Evolutionary conservation across 2,113 vertebrate genomes (phyloP).

Genomic region (Platysternon megacephalum): DNA sequence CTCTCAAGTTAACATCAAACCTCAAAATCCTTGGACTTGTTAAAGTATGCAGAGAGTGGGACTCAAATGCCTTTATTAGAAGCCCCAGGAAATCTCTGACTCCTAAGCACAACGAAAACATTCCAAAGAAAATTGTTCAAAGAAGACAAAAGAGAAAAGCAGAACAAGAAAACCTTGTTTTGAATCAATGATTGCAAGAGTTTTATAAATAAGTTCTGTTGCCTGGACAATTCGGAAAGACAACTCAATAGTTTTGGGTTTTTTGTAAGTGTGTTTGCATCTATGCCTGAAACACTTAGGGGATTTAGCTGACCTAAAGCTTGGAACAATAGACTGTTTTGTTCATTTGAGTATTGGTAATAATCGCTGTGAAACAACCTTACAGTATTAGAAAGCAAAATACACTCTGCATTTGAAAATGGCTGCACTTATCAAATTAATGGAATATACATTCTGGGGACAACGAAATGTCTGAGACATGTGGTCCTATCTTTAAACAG

Average conservation of each 20-base stretch:
- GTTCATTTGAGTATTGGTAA: slow-evolving; percentile 38
- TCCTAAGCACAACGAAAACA: slow-evolving; percentile 75
- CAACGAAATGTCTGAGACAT: not conserved
- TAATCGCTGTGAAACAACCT: slow-evolving; percentile 7
- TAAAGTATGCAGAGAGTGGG: slow-evolving; percentile 71
- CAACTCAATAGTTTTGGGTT: slow-evolving; percentile 69
- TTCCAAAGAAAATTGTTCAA: slow-evolving; percentile 74
- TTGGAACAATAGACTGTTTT: slow-evolving; percentile 60
- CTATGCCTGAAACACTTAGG: slow-evolving; percentile 53
- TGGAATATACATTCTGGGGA: slow-evolving; percentile 28
- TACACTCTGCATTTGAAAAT: not conserved
- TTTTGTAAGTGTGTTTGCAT: slow-evolving; percentile 66
- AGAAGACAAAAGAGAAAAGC: slow-evolving; percentile 72
- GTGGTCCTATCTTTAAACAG: slow-evolving; percentile 30
- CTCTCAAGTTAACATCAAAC: slow-evolving; percentile 67
- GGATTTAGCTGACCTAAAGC: slow-evolving; percentile 63
- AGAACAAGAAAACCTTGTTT: slow-evolving; percentile 77
- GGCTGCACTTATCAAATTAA: slow-evolving; percentile 19
- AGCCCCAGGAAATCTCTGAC: slow-evolving; percentile 71
- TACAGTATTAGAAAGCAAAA: slow-evolving; percentile 37
- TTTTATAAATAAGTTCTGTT: slow-evolving; percentile 76
- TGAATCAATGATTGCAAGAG: slow-evolving; percentile 65
- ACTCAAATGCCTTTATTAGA: slow-evolving; percentile 75
- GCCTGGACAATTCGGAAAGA: slow-evolving; percentile 73
- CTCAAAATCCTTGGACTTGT: slow-evolving; percentile 74